Evolutionary conservation across 1,140 invertebrate species (phyloP).

Genomic region (Gonioctena quinquepunctata): DNA sequence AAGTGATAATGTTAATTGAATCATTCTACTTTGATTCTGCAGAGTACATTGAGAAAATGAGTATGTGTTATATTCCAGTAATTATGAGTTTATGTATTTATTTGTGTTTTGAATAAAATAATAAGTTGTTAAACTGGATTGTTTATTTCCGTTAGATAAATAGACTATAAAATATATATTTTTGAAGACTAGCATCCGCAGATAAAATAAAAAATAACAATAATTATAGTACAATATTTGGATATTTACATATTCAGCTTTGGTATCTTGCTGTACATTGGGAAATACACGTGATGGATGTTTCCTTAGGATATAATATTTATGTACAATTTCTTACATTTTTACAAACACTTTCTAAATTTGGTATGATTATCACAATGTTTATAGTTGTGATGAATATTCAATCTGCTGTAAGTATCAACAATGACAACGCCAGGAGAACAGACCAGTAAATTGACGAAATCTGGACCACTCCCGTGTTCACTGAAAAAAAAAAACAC

Average conservation of each 20-base stretch:
- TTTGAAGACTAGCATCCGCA: background rate
- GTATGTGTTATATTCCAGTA: too few species aligned
- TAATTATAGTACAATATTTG: background rate
- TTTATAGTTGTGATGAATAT: background rate
- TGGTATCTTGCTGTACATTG: background rate
- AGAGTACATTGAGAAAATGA: too few species aligned
- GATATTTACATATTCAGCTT: background rate
- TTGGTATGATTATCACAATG: background rate
- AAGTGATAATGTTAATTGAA: too few species aligned
- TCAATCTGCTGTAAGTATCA: background rate
- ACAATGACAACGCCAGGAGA: background rate
- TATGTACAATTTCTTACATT: background rate
- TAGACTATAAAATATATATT: background rate
- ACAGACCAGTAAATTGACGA: background rate
- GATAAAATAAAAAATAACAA: background rate
- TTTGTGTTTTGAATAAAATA: background rate
- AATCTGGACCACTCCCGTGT: background rate
- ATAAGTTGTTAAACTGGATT: background rate
- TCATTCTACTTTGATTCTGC: too few species aligned
- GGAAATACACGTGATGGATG: background rate
- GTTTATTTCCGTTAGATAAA: background rate
- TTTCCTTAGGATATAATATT: background rate
- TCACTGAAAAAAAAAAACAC: background rate
- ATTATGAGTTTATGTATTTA: too few species aligned
- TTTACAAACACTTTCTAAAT: background rate